Conservation (phyloP, 2,888 invertebrate species). For the Xestia c-nigrum region DNA sequence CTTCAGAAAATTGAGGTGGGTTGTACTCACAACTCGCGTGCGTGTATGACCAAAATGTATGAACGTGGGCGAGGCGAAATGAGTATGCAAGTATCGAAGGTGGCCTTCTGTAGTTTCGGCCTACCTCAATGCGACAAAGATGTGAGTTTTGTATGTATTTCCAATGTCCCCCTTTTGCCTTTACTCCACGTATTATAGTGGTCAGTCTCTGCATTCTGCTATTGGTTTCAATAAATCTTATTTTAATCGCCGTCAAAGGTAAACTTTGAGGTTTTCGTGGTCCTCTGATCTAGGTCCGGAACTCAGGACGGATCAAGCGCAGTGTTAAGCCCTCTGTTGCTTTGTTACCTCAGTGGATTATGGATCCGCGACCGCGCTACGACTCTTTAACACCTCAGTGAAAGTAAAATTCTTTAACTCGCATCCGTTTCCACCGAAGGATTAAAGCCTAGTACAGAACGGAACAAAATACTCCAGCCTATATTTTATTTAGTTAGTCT, state of each 20-base stretch:
- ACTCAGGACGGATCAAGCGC: slow-evolving; percentile 56
- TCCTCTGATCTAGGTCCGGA: slow-evolving; percentile 69
- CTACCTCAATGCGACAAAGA: not conserved
- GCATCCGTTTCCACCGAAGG: slow-evolving; percentile 48
- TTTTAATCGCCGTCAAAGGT: slow-evolving; percentile 4
- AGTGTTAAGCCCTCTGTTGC: slow-evolving; percentile 66
- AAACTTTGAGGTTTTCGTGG: slow-evolving; percentile 41
- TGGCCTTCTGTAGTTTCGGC: not conserved
- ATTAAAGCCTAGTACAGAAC: slow-evolving; percentile 56
- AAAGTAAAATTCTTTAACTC: slow-evolving; percentile 75
- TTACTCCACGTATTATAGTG: not conserved
- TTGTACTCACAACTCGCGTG: not conserved
- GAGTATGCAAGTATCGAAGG: not conserved
- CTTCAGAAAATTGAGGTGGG: not conserved
- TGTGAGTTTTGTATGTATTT: not conserved
- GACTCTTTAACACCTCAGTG: slow-evolving; percentile 69
- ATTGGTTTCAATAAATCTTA: not conserved
- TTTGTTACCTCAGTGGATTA: slow-evolving; percentile 67
- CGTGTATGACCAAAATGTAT: not conserved
- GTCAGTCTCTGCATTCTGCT: not conserved
- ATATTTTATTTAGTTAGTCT: slow-evolving; percentile 45
- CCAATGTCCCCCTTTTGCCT: not conserved
- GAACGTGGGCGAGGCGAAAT: not conserved
- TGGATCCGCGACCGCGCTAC: slow-evolving; percentile 58
- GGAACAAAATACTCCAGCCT: slow-evolving; percentile 11